These are phyloP conservation scores for Neocrepidodera transversa DNA, from an alignment of 2,888 invertebrate species.

Conservation along the genomic window DNA sequence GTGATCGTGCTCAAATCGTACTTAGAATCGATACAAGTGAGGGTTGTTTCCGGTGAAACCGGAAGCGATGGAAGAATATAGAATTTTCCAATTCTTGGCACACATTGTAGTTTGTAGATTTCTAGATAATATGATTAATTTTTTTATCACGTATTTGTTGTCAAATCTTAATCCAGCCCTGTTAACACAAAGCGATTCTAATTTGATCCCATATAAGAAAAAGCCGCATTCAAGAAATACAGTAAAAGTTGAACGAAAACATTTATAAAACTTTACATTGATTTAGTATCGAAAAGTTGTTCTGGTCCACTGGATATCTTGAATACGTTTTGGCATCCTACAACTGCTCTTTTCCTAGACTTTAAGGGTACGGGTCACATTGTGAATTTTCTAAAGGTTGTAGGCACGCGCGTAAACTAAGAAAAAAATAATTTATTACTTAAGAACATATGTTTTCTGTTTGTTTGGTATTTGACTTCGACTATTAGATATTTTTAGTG, in stretches of 20 bases:
- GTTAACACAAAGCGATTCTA: constrained; percentile 41
- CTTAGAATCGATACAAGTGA: no score
- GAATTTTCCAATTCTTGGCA: no score
- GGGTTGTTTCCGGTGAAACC: no score
- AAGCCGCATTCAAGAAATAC: constrained; percentile 31
- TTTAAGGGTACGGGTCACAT: constrained; percentile 49
- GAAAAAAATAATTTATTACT: constrained; percentile 57
- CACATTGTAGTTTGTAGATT: no score
- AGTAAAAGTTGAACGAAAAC: constrained; percentile 22
- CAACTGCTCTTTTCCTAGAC: constrained; percentile 52
- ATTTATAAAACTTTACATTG: not conserved
- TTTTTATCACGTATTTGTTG: no score
- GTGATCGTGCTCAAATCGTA: no score
- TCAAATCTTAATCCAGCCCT: constrained; percentile 23
- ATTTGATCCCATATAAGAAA: constrained; percentile 49
- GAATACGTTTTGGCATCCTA: constrained; percentile 46
- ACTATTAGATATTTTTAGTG: constrained; percentile 22
- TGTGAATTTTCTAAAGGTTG: constrained; percentile 55
- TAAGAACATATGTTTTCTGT: constrained; percentile 54
- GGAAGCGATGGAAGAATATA: no score
- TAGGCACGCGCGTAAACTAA: constrained; percentile 54
- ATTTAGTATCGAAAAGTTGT: not conserved
- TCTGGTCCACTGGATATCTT: constrained; percentile 47
- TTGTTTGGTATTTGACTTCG: constrained; percentile 39
- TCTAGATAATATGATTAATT: no score